Evolutionary conservation across 2,113 vertebrate genomes (phyloP).

Genomic region (Erinaceus europaeus): DNA sequence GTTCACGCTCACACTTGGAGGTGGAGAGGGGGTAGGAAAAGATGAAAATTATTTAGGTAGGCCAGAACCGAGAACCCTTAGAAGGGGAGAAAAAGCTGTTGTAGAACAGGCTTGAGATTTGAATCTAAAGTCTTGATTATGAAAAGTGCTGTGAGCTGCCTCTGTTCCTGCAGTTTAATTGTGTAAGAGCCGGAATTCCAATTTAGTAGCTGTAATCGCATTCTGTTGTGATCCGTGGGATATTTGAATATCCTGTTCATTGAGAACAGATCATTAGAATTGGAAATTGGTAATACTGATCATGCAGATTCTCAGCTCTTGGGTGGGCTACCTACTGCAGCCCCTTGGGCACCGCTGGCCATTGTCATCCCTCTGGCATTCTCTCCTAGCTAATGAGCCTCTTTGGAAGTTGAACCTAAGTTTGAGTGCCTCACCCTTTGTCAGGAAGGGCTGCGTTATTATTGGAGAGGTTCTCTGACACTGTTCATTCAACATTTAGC

Average conservation of each 20-base stretch:
- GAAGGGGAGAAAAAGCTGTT: slow-evolving; percentile 61
- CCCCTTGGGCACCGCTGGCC: slow-evolving; percentile 48
- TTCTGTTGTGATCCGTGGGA: slow-evolving; percentile 54
- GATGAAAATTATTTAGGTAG: slow-evolving; percentile 79
- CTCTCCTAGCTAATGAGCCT: slow-evolving; percentile 76
- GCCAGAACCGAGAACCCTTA: slow-evolving; percentile 78
- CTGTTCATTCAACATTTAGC: slow-evolving; percentile 54
- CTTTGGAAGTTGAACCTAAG: slow-evolving; percentile 82
- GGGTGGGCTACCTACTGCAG: slow-evolving; percentile 58
- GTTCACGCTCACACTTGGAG: slow-evolving; percentile 62
- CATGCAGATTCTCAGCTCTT: not conserved
- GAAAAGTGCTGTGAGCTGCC: slow-evolving; percentile 73
- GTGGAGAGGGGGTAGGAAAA: slow-evolving; percentile 2
- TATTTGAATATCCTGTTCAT: slow-evolving; percentile 63
- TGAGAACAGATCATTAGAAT: slow-evolving; percentile 52
- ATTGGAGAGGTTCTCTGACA: slow-evolving; percentile 75
- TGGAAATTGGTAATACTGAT: slow-evolving; percentile 50
- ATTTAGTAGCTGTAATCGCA: slow-evolving; percentile 49
- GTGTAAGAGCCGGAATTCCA: slow-evolving; percentile 58
- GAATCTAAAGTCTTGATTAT: slow-evolving; percentile 68
- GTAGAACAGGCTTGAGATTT: slow-evolving; percentile 62
- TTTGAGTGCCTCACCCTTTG: slow-evolving; percentile 75
- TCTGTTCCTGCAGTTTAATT: slow-evolving; percentile 76
- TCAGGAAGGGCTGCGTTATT: slow-evolving; percentile 63
- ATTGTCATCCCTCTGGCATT: slow-evolving; percentile 70